Conservation (phyloP, 37 sponge, comb jelly and placozoan genomes). For the Cliona cf. orientalis region DNA sequence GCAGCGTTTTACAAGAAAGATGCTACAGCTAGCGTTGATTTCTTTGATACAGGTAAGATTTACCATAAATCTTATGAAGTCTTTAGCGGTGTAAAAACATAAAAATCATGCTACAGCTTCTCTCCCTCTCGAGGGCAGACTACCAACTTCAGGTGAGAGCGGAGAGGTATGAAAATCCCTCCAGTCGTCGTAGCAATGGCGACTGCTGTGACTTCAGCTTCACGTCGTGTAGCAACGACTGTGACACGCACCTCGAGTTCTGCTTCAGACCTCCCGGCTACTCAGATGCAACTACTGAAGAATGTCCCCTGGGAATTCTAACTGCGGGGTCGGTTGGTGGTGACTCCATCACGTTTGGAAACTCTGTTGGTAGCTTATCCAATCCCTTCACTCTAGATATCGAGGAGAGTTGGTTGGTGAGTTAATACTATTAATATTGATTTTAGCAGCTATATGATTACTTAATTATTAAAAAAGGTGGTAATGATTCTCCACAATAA, state of each 20-base stretch:
- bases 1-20: no score
- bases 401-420: conserved; percentile 7
- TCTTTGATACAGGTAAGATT: no score
- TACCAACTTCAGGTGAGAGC: no score
- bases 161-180: no score
- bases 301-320: neutral
- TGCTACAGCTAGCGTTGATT: no score
- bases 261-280: neutral
- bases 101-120: no score
- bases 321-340: conserved; percentile 16
- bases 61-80: no score
- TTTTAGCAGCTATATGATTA: no score
- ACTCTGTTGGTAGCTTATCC: conserved; percentile 2
- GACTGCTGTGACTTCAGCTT: conserved; percentile 4
- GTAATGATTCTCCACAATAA: no score
- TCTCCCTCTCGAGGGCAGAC: no score
- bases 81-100: no score
- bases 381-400: conserved; percentile 37
- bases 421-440: neutral
- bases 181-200: neutral
- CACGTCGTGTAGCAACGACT: neutral
- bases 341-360: conserved; percentile 17
- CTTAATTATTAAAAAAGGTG: no score
- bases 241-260: conserved; percentile 29
- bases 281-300: neutral